Evolutionary conservation across 2,888 invertebrate species (phyloP).

Genomic region (Meloe dianella): DNA sequence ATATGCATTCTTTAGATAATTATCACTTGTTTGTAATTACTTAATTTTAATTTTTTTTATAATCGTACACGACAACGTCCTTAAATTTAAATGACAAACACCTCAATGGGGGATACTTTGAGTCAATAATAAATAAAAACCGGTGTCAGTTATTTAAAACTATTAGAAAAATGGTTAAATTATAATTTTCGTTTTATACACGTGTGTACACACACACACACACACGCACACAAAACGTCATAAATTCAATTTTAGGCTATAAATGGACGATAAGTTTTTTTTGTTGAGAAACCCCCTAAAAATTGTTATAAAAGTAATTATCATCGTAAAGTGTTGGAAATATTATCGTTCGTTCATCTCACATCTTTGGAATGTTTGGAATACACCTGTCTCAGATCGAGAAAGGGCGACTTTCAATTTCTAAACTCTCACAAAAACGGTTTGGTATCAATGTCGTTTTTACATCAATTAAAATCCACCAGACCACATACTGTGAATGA

Average conservation of each 20-base stretch:
- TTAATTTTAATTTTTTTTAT: conserved; percentile 27
- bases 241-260: neutral
- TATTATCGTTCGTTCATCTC: conserved; percentile 38
- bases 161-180: conserved; percentile 11
- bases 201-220: too few relatives aligned
- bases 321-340: conserved; percentile 38
- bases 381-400: conserved; percentile 28
- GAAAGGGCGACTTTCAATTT: neutral
- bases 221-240: neutral
- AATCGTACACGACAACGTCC: conserved; percentile 19
- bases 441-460: too few relatives aligned
- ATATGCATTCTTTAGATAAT: conserved; percentile 14
- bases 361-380: conserved; percentile 37
- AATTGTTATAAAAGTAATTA: conserved; percentile 34
- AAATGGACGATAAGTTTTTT: conserved; percentile 6
- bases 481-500: conserved; percentile 12
- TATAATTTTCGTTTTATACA: neutral
- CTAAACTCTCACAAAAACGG: neutral
- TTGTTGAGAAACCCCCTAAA: conserved; percentile 2
- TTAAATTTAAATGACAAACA: conserved; percentile 9
- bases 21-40: conserved; percentile 25
- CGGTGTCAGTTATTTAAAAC: conserved; percentile 20
- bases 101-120: conserved; percentile 24
- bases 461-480: neutral
- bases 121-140: neutral